Conservation (phyloP, 1,140 invertebrate genomes). For the Phymastichus coffea region DNA sequence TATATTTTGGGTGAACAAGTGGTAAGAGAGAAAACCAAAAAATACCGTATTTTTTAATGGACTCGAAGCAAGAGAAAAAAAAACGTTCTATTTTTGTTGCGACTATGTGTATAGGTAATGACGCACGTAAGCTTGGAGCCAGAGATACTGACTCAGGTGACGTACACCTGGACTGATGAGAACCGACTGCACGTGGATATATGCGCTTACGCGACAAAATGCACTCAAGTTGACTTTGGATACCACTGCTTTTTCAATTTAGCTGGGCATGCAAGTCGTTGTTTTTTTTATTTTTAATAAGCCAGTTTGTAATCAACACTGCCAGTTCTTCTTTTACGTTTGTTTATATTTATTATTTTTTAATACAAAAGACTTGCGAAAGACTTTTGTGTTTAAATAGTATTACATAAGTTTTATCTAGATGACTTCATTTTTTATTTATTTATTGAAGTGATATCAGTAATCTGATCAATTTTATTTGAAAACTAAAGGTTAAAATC, state of each 20-base stretch:
- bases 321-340: too few species aligned
- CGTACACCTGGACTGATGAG: conserved; percentile 61
- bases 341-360: too few species aligned
- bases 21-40: conserved; percentile 30
- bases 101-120: conserved; percentile 47
- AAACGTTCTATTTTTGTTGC: too few species aligned
- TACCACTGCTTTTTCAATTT: conserved; percentile 73
- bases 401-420: neutral
- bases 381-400: neutral
- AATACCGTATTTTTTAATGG: too few species aligned
- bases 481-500: too few species aligned
- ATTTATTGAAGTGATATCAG: too few species aligned
- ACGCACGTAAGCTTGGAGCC: conserved; percentile 60
- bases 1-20: conserved; percentile 41
- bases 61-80: too few species aligned
- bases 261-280: conserved; percentile 58
- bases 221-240: conserved; percentile 66
- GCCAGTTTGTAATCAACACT: too few species aligned
- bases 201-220: conserved; percentile 58
- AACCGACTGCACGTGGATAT: conserved; percentile 65
- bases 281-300: neutral
- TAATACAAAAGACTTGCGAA: too few species aligned
- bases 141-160: conserved; percentile 61
- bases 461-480: too few species aligned
- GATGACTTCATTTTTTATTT: too few species aligned